Conservation (phyloP, 2,113 vertebrate species). For the Halcyon senegalensis region DNA sequence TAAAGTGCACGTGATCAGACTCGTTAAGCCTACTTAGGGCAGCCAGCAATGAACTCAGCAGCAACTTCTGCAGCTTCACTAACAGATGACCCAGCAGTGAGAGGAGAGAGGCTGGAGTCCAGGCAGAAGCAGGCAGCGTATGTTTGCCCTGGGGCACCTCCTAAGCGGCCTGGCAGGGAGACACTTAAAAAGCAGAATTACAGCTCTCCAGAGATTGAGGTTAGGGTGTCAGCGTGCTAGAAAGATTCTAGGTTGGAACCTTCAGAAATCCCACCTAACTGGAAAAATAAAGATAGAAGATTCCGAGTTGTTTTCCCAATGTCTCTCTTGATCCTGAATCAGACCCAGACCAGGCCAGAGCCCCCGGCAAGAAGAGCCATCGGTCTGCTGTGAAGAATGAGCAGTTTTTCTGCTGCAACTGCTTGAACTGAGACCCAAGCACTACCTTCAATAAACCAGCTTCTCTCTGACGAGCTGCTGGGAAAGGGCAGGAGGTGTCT, state of each 20-base stretch:
- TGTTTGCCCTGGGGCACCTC: not conserved
- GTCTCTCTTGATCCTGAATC: not conserved
- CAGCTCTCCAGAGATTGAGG: not conserved
- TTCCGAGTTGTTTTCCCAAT: not conserved
- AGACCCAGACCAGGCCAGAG: not conserved
- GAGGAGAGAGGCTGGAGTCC: not conserved
- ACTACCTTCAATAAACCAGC: not conserved
- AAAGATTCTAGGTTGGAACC: not conserved
- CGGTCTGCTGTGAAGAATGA: not conserved
- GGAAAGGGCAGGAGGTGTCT: not conserved
- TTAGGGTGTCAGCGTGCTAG: not conserved
- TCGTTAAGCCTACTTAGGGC: not conserved
- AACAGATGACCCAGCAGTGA: not conserved
- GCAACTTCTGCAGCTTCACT: not conserved
- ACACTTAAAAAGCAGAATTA: not conserved
- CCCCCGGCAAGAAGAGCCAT: not conserved
- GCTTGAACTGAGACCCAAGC: not conserved
- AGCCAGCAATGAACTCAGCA: not conserved
- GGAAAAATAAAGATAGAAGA: not conserved
- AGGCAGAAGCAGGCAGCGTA: not conserved
- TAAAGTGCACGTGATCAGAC: not conserved
- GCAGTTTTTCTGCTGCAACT: not conserved
- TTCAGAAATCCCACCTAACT: not conserved
- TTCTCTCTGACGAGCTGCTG: not conserved
- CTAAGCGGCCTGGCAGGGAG: not conserved